Conservation (phyloP, 2,888 invertebrate genomes). For the Criorhina ranunculi region DNA sequence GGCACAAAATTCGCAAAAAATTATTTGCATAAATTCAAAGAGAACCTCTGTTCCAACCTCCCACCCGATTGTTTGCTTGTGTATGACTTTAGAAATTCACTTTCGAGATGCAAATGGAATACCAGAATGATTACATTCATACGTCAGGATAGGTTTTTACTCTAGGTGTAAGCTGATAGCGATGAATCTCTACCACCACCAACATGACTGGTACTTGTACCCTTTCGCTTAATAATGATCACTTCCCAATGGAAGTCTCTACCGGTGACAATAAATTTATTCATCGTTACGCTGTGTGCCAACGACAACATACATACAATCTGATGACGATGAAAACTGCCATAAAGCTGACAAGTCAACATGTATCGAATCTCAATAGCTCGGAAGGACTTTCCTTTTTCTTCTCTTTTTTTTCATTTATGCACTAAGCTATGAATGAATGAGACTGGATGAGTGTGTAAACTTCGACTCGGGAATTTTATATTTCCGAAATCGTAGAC, state of each 20-base stretch:
- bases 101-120: constrained; percentile 74
- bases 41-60: constrained; percentile 6
- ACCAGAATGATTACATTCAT: constrained; percentile 73
- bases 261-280: constrained; percentile 66
- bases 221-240: constrained; percentile 69
- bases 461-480: constrained; percentile 21
- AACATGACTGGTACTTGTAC: constrained; percentile 33
- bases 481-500: constrained; percentile 56
- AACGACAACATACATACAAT: constrained; percentile 30
- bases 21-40: constrained; percentile 73
- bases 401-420: constrained; percentile 7
- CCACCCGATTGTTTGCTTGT: background rate
- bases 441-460: background rate
- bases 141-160: constrained; percentile 66
- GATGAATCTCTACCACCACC: constrained; percentile 41
- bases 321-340: constrained; percentile 63
- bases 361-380: constrained; percentile 66
- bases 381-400: constrained; percentile 35
- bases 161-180: constrained; percentile 65
- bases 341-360: constrained; percentile 72
- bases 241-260: constrained; percentile 39
- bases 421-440: constrained; percentile 5
- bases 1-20: constrained; percentile 55
- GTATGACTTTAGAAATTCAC: constrained; percentile 54
- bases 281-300: constrained; percentile 56